Percentiles rank a stretch among this genome's conserved stretches.
phyloP scores from a whole-genome alignment of 1,140 invertebrate species.

The Probaryconus sp. region DNA sequence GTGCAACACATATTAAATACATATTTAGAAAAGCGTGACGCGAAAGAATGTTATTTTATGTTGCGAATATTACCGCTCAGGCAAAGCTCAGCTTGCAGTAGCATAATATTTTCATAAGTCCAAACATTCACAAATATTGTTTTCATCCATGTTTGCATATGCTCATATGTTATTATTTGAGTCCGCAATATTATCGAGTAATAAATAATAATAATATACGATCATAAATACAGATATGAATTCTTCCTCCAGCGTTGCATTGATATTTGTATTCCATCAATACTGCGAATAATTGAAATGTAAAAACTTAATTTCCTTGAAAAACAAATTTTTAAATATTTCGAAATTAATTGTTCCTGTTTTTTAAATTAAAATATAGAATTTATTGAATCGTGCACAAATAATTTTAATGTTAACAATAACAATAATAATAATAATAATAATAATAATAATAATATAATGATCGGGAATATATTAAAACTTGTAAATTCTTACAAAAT shows the following conservation, averaged over 20 bases:
- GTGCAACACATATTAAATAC: background rate
- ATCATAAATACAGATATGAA: no score
- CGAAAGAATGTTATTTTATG: conserved; percentile 36
- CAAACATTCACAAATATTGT: conserved; percentile 28
- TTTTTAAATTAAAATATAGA: no score
- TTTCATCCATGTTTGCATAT: conserved; percentile 11
- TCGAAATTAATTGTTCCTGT: no score
- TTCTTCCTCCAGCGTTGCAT: no score
- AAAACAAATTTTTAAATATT: no score
- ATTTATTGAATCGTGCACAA: no score
- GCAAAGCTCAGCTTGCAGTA: conserved; percentile 6
- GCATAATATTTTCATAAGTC: conserved; percentile 47
- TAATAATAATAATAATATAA: no score
- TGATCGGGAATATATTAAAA: no score
- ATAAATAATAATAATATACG: conserved; percentile 28
- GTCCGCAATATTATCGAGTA: conserved; percentile 7
- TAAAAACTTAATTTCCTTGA: no score
- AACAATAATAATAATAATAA: no score
- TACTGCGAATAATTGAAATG: no score
- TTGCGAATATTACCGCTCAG: conserved; percentile 21
- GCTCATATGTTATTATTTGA: conserved; percentile 24
- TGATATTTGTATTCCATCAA: background rate
- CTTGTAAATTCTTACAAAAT: conserved; percentile 59
- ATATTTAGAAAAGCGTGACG: conserved; percentile 25
- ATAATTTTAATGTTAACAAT: no score